Base-by-base conservation (phyloP, 2,888 invertebrate genomes). In the Leucophenga maculata region DNA sequence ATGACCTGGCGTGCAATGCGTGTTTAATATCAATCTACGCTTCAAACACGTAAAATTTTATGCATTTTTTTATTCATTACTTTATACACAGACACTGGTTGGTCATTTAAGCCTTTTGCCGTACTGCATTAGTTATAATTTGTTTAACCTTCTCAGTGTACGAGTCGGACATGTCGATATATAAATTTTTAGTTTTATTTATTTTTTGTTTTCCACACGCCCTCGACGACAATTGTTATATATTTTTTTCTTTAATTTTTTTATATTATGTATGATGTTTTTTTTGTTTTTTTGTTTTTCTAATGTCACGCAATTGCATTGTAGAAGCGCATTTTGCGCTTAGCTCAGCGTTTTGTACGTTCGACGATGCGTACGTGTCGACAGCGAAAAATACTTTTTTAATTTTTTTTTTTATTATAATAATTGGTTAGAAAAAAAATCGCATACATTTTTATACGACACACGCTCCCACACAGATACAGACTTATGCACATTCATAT, bases 191-290 rank as follows among this genome's bases (percentile, higher is more conserved):
- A 39, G 32, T 44, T 39, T 60, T n/a, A 39, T 20, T 39, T 60
- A 39, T 60, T 13, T 60, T 13, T 57, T 31, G 16, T 57, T 57
- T 57, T 57, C 26, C 8, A 11, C 22, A 9, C 20, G 16, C 32
- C 39, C 39, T 39, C 39, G 39, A 39, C 39, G 11, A 22, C 14
- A 14, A 14, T 13, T 22, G 26, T 18, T 26, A 20, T 9, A 20
- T 18, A 14, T 54, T 4, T 54, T 59, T 32, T 59, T 18, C 8
- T 11, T 6, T 2, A 18, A 11, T 80, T 78, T 74, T 83, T 75
- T 31, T 57, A 62, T 8, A 13, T 57, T 60, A 9, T 72, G 22
- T 50, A 60, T 52, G 22, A 59, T 55, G 18, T 16, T 39, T 46
- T 60, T 52, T 60, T 48, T 69, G 59, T 71, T 59, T 26, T 65